Evolutionary conservation across 2,888 invertebrate genomes (phyloP).

Genomic region (Amphipoea oculea): DNA sequence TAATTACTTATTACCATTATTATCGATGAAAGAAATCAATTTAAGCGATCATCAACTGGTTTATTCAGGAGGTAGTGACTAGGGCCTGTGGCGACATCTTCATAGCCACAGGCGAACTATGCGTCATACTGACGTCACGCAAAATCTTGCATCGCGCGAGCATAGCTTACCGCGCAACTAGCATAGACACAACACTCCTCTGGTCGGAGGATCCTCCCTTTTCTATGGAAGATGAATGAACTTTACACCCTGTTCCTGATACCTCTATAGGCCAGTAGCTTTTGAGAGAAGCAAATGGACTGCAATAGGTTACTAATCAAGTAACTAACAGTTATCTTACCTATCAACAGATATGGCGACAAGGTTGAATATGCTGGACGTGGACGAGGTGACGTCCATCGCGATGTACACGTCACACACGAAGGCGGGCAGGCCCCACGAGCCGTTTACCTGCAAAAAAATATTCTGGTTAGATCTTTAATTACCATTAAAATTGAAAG

Average conservation of each 20-base stretch:
- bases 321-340: slow-evolving; percentile 90
- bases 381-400: slow-evolving; percentile 99
- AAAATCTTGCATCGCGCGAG: too few relatives aligned
- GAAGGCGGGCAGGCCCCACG: slow-evolving; percentile 97
- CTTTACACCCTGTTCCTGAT: not conserved
- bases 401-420: slow-evolving; percentile 99
- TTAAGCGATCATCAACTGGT: not conserved
- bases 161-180: not conserved
- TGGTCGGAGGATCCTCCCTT: not conserved
- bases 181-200: not conserved
- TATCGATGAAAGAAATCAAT: not conserved
- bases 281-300: not conserved
- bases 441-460: slow-evolving; percentile 93
- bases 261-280: not conserved
- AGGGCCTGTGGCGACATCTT: too few relatives aligned
- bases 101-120: too few relatives aligned
- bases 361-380: slow-evolving; percentile 99
- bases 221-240: not conserved
- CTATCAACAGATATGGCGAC: slow-evolving; percentile 99
- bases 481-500: not conserved
- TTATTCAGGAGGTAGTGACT: too few relatives aligned
- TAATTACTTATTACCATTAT: not conserved
- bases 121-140: too few relatives aligned
- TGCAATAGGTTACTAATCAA: not conserved
- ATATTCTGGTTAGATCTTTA: not conserved